phyloP scores from a whole-genome alignment of 2,113 vertebrate genomes.

The Hipposideros armiger region DNA sequence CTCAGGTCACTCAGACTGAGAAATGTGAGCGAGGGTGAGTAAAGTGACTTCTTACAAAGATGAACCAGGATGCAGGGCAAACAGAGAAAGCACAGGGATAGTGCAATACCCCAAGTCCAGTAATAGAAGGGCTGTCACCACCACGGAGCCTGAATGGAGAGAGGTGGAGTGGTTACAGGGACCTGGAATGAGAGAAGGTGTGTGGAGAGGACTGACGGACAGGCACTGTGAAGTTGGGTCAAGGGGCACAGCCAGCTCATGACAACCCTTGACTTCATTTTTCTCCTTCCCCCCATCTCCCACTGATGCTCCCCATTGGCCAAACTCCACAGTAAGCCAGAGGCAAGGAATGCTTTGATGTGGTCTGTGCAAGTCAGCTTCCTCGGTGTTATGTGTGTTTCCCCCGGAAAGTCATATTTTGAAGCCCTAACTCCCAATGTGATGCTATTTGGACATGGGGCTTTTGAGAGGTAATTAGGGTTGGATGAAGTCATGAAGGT shows the following conservation, averaged over 20 bases:
- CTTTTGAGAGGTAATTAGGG: background rate
- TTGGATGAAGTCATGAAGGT: background rate
- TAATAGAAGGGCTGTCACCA: rapidly evolving
- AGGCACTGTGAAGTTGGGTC: background rate
- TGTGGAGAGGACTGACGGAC: background rate
- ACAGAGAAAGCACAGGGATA: background rate
- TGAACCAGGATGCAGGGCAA: background rate
- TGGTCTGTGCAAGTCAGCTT: background rate
- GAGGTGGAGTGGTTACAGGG: rapidly evolving
- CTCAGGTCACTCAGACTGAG: background rate
- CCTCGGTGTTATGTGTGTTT: no score
- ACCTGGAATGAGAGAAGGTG: background rate
- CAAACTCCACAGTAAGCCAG: background rate
- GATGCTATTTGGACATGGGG: background rate
- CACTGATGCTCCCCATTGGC: background rate
- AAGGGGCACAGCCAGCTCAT: background rate
- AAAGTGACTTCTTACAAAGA: background rate
- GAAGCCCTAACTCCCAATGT: background rate
- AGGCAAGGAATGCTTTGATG: background rate
- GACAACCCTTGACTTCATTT: background rate
- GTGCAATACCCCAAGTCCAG: background rate
- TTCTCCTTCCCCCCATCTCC: background rate
- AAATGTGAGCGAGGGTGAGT: background rate
- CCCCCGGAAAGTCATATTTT: background rate
- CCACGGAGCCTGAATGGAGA: background rate